Evolutionary conservation across 2,113 vertebrate species (phyloP).

Genomic region (Morone saxatilis): DNA sequence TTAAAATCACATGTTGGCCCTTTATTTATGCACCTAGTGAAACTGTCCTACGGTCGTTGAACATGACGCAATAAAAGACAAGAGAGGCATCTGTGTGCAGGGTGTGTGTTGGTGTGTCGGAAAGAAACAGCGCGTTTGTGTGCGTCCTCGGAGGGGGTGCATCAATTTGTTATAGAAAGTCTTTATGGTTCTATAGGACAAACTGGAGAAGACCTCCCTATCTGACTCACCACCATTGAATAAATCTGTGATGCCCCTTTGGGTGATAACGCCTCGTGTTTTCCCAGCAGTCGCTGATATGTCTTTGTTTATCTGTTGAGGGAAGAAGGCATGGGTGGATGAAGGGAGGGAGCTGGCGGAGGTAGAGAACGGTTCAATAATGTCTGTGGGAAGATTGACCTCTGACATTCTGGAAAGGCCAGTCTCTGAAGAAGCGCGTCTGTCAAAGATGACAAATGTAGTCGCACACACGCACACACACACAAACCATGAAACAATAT

Average conservation of each 20-base stretch:
- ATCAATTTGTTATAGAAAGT: slow-evolving; percentile 7
- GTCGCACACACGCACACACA: not conserved
- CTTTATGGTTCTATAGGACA: slow-evolving; percentile 4
- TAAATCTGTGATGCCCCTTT: slow-evolving; percentile 35
- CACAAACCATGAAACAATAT: not conserved
- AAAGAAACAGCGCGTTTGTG: not conserved
- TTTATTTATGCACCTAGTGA: not conserved
- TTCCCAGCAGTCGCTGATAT: slow-evolving; percentile 30
- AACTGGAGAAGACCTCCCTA: slow-evolving; percentile 13
- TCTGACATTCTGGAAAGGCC: slow-evolving; percentile 57
- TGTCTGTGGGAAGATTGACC: slow-evolving; percentile 62
- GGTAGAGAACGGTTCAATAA: slow-evolving; percentile 50
- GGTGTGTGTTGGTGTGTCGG: not conserved
- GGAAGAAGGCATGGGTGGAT: slow-evolving; percentile 33
- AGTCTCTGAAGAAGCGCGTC: slow-evolving; percentile 19
- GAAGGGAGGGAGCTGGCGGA: slow-evolving; percentile 41
- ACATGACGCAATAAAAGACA: not conserved
- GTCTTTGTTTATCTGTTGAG: slow-evolving; percentile 33
- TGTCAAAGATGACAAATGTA: not conserved
- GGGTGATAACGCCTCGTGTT: slow-evolving; percentile 11
- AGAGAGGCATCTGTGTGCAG: not conserved
- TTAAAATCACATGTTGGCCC: not conserved
- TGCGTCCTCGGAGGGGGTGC: not conserved
- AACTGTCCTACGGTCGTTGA: fast-evolving
- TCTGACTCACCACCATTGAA: slow-evolving; percentile 32